Percentiles rank a stretch among this genome's conserved stretches.
Conservation (phyloP, 2,113 vertebrate species). For the Chauna torquata region DNA sequence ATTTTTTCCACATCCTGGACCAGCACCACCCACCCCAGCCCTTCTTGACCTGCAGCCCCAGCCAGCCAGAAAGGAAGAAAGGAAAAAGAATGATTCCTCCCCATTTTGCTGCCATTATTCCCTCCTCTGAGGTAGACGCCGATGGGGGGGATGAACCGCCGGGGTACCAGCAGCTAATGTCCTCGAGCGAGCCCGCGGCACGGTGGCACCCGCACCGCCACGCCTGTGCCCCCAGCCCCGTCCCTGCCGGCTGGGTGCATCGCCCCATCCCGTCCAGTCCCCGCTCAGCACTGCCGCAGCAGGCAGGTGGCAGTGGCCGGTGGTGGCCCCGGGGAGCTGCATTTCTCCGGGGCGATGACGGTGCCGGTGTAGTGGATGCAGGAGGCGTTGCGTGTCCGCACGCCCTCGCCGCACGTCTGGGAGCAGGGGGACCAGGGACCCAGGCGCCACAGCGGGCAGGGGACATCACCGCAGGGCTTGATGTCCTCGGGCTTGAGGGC, state of each 20-base stretch:
- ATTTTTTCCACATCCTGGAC: neutral
- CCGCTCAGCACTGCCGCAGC: constrained; percentile 79
- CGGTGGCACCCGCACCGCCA: neutral
- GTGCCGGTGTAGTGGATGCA: constrained; percentile 83
- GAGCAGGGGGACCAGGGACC: constrained; percentile 86
- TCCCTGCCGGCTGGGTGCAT: constrained; percentile 6
- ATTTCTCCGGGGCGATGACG: constrained; percentile 76
- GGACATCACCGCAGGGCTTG: constrained; percentile 85
- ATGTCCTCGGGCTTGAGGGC: constrained; percentile 86
- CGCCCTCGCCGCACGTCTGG: constrained; percentile 79
- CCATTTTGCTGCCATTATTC: neutral
- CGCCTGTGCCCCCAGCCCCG: neutral
- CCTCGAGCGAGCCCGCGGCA: constrained; percentile 3
- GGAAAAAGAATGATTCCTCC: constrained; percentile 1
- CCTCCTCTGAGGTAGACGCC: constrained; percentile 91
- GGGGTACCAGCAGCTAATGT: neutral
- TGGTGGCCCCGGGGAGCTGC: constrained; percentile 73
- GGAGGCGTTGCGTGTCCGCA: constrained; percentile 77
- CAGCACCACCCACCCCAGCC: neutral
- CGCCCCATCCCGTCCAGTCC: neutral
- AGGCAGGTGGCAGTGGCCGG: constrained; percentile 67
- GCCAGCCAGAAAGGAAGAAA: neutral
- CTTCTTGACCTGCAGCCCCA: neutral
- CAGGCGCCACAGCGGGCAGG: constrained; percentile 87
- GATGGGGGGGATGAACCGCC: constrained; percentile 73